Conservation (phyloP, 2,113 vertebrate species). For the Rhodinocichla rosea region DNA sequence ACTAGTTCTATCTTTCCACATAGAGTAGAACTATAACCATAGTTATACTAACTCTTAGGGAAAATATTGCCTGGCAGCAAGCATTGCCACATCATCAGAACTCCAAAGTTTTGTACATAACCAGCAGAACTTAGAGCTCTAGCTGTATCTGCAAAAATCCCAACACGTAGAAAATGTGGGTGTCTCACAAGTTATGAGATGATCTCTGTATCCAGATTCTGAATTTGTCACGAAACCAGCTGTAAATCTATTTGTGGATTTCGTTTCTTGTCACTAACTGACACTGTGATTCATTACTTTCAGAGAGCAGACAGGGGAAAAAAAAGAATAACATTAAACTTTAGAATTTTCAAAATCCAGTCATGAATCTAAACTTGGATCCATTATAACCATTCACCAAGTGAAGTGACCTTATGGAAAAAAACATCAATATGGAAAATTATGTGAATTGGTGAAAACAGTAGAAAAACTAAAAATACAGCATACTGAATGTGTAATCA, state of each 20-base stretch:
- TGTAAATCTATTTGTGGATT: neutral
- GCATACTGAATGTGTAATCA: neutral
- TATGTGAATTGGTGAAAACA: neutral
- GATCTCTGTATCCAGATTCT: neutral
- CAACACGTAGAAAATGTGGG: neutral
- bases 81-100: neutral
- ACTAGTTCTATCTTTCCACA: neutral
- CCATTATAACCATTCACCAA: neutral
- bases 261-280: neutral
- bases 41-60: neutral
- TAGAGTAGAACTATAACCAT: neutral
- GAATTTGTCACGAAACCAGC: neutral
- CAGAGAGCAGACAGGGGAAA: neutral
- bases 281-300: neutral
- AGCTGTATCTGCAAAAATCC: neutral
- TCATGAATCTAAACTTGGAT: neutral
- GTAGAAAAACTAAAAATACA: constrained; percentile 3
- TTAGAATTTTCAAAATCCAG: neutral
- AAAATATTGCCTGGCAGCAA: neutral
- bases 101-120: neutral
- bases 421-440: neutral
- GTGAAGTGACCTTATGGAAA: neutral
- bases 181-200: neutral
- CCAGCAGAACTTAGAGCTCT: neutral
- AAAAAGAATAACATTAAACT: neutral